Base-by-base conservation (phyloP, 2,888 invertebrate species). In the Lasioglossum calceatum region DNA sequence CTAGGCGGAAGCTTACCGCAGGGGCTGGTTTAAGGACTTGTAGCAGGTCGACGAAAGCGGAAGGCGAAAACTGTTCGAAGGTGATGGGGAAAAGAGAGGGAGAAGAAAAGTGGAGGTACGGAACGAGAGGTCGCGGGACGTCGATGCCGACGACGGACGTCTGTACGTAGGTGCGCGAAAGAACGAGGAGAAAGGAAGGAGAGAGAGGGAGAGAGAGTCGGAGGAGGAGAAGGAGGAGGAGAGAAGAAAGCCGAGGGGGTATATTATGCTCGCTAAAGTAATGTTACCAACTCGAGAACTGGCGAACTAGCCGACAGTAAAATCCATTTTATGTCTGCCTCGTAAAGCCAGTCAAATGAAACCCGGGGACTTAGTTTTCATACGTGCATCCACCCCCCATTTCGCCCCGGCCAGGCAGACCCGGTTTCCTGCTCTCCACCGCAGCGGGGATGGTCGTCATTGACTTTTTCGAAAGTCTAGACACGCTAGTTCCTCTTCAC, bases 311-410 rank as follows among this genome's bases (percentile, higher is more conserved):
- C 94, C 94, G 94, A 94, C 94, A 94, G 94, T 94, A 94, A 94
- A 94, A 94, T 94, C 94, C 94, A 94, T 94, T 94, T 94, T 94
- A 94, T 94, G 94, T 94, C 94, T 93, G 87, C 90, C 93, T 94
- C 94, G 94, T 94, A 94, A 94, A 94, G 94, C 92, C 94, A 94
- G 94, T 94, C 94, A 94, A 94, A 94, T 94, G 94, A 94, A 94
- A 94, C 94, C 93, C 89, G 92, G 94, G 92, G 94, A 94, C 94
- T 94, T 94, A 94, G 94, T 94, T 94, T 94, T 94, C 94, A 94
- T 94, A 94, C 94, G 94, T 93, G 93, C 93, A 91, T 87, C 92
- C 91, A 89, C 84, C 82, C 87, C 84, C 82, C 87, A 73, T 81
- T 82, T 79, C 54, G 54, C 54, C 85, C 82, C 77, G 64, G 27